These are phyloP conservation scores for Pantelozetes paolii DNA, from an alignment of 2,888 invertebrate species.

Conservation along the genomic window DNA sequence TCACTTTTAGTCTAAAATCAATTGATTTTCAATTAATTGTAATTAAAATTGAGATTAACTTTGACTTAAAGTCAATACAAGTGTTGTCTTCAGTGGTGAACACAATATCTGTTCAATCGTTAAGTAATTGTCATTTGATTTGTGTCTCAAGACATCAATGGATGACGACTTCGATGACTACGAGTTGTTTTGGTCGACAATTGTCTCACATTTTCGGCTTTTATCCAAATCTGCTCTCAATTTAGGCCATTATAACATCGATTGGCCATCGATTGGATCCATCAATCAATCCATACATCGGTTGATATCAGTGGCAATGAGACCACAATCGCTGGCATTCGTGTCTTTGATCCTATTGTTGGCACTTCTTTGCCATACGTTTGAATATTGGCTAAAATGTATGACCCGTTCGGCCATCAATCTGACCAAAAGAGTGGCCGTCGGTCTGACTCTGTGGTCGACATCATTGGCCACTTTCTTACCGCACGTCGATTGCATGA, in stretches of 20 bases:
- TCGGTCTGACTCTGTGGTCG: background rate
- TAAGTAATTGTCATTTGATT: background rate
- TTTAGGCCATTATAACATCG: conserved; percentile 61
- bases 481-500: conserved; percentile 17
- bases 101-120: background rate
- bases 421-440: background rate
- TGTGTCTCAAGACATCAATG: conserved; percentile 63
- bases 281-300: background rate
- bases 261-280: conserved; percentile 66
- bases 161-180: conserved; percentile 84
- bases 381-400: conserved; percentile 41
- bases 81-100: background rate
- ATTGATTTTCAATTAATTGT: background rate
- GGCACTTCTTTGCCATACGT: conserved; percentile 44
- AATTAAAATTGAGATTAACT: background rate
- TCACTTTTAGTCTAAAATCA: too few relatives aligned
- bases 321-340: conserved; percentile 72
- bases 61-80: background rate
- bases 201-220: conserved; percentile 77
- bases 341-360: conserved; percentile 64
- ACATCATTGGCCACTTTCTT: conserved; percentile 33
- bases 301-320: conserved; percentile 59
- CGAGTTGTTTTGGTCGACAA: conserved; percentile 78
- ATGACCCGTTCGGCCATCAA: conserved; percentile 24
- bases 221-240: conserved; percentile 74